Conservation (phyloP, 2,888 invertebrate genomes). For the Euspilapteryx auroguttella region DNA sequence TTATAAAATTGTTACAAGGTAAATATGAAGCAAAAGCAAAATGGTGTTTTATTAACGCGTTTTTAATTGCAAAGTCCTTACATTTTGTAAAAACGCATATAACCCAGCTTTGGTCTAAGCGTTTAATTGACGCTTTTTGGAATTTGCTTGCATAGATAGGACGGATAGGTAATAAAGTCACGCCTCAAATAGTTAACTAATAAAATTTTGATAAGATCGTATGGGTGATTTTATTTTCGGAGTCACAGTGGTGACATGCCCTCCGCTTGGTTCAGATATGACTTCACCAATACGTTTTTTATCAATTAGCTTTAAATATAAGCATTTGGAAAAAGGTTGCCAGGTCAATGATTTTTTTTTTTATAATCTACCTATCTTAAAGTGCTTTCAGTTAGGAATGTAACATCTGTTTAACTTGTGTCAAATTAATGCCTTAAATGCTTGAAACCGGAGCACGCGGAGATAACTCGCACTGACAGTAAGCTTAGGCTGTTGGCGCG, state of each 20-base stretch:
- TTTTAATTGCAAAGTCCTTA: too few species aligned
- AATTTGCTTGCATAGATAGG: too few species aligned
- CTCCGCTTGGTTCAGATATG: constrained; percentile 25
- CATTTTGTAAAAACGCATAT: constrained; percentile 18
- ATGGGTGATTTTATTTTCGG: constrained; percentile 27
- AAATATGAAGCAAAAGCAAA: too few species aligned
- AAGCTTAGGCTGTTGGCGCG: constrained; percentile 50
- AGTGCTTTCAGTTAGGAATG: constrained; percentile 47
- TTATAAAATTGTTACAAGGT: too few species aligned
- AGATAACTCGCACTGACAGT: constrained; percentile 62
- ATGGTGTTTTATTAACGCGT: too few species aligned
- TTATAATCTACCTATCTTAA: constrained; percentile 25
- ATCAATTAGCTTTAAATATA: constrained; percentile 38
- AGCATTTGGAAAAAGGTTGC: constrained; percentile 27
- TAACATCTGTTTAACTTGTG: constrained; percentile 43
- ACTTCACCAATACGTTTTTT: constrained; percentile 20
- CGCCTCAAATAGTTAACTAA: constrained; percentile 53
- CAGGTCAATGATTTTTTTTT: constrained; percentile 16
- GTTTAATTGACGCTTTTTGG: too few species aligned
- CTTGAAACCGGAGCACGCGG: constrained; percentile 57
- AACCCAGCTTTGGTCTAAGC: constrained; percentile 53
- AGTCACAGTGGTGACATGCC: constrained; percentile 43
- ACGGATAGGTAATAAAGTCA: constrained; percentile 27
- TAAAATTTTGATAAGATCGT: constrained; percentile 25
- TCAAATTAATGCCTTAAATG: constrained; percentile 56